Evolutionary conservation across 92 coral and sea anemone genomes (phyloP).

Genomic region (Epizoanthus illoricatus): DNA sequence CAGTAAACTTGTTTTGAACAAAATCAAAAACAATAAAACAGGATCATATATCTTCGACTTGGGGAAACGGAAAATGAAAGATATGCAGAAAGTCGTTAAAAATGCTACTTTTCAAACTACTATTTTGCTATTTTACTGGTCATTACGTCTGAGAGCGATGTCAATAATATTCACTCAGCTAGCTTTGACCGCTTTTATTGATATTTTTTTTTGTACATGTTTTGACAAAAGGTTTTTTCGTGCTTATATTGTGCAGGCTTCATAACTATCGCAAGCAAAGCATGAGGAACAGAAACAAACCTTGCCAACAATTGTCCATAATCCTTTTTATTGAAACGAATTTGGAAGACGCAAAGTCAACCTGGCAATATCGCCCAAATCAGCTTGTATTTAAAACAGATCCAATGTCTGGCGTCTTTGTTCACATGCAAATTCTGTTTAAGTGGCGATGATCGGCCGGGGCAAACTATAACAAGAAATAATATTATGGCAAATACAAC

Average conservation of each 20-base stretch:
- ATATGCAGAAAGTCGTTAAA: not conserved
- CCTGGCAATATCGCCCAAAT: not conserved
- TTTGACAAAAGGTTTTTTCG: too few species aligned
- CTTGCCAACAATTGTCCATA: too few species aligned
- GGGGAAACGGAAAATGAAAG: not conserved
- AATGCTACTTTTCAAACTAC: not conserved
- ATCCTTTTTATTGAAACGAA: not conserved
- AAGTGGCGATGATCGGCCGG: not conserved
- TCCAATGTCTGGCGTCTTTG: not conserved
- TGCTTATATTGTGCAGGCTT: too few species aligned
- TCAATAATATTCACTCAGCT: too few species aligned
- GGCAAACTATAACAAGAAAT: not conserved
- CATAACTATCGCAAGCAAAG: too few species aligned
- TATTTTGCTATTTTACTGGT: too few species aligned
- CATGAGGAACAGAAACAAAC: too few species aligned
- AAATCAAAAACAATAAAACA: not conserved
- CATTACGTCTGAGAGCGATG: too few species aligned
- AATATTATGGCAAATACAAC: not conserved
- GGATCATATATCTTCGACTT: not conserved
- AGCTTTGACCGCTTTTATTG: too few species aligned
- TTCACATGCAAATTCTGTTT: slow-evolving; percentile 13
- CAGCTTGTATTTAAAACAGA: not conserved
- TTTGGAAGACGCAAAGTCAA: not conserved
- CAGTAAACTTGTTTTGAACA: not conserved
- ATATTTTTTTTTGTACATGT: too few species aligned